Evolutionary conservation across 1,140 invertebrate species (phyloP), one percentile per base, ranked within the genome.

Genomic region (Drosophila micromelanica): DNA sequence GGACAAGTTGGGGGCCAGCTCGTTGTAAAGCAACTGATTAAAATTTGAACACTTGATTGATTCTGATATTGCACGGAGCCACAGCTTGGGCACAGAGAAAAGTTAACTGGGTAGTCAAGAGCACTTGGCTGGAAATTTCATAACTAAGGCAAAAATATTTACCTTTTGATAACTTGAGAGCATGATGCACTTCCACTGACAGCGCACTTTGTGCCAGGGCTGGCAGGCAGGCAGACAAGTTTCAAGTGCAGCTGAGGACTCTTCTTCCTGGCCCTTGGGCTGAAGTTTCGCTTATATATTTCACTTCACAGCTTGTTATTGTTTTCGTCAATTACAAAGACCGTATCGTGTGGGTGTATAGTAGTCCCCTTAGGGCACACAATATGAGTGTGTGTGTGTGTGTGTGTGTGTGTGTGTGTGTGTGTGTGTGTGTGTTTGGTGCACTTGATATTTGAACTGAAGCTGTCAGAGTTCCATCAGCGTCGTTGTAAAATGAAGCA

Each of bases 361-460:
- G 23, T 12, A 12, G 23, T 23, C 8, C 13, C 13, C 9, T 13
- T 5, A 12, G 15, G 15, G 8, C 9, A 45, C 11, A 43, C 2
- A 32, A 32, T 52, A n/a, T n/a, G n/a, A n/a, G n/a, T n/a, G n/a
- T n/a, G n/a, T n/a, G n/a, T n/a, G n/a, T n/a, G n/a, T n/a, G n/a
- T 5, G 30, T 5, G 35, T 62, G 61, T 55, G 60, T 55, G 60
- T 43, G 69, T 67, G 79, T 73, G 76, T 13, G 12, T 54, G 30
- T 54, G 64, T 52, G 63, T 76, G 65, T 43, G 48, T 73, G 65
- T 62, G 56, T 64, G 45, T 45, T 63, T 64, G 76, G 76, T 77
- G 79, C 67, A 72, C 84, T 89, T 89, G 84, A 89, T 76, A 89
- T 89, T 89, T 84, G 79, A 89, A 77, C 82, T 87, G 78, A 56